Percentiles rank a stretch among this genome's conserved stretches.
These are phyloP conservation scores for Paramormyrops kingsleyae DNA, from an alignment of 2,113 vertebrate genomes.

Conservation along the genomic window DNA sequence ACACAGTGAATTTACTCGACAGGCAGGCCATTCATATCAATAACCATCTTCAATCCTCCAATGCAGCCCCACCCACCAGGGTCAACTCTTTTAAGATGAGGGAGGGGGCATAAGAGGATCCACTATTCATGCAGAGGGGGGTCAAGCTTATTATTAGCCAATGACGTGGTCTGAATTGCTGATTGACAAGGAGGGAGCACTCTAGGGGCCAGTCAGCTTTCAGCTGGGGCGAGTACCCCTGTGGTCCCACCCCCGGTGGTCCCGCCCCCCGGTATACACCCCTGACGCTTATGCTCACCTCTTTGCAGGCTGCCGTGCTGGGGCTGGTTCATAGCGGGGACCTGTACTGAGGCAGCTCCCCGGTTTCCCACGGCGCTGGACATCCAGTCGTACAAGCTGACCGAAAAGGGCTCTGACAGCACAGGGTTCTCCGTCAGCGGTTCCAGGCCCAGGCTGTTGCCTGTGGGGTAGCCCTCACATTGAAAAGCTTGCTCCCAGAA, in stretches of 20 bases:
- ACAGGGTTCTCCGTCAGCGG: conserved; percentile 91
- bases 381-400: conserved; percentile 99
- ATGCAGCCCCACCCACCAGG: background rate
- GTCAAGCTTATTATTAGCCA: background rate
- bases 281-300: conserved; percentile 57
- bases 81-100: background rate
- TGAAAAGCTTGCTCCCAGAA: background rate
- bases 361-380: conserved; percentile 92
- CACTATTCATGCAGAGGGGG: background rate
- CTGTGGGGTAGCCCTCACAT: conserved; percentile 43
- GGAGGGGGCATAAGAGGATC: background rate
- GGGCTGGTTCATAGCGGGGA: conserved; percentile 75
- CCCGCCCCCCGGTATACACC: background rate
- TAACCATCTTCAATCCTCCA: no score
- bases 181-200: background rate
- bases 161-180: background rate
- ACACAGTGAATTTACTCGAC: background rate
- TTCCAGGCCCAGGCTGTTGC: conserved; percentile 76
- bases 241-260: background rate
- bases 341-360: conserved; percentile 71
- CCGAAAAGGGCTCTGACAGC: conserved; percentile 84
- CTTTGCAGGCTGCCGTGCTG: conserved; percentile 88
- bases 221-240: background rate
- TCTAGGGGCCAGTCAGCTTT: background rate
- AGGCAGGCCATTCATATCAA: background rate